Percentiles rank a stretch among this genome's conserved stretches.
Evolutionary conservation across 2,888 invertebrate genomes (phyloP).

Genomic region (Melanostoma mellinum): DNA sequence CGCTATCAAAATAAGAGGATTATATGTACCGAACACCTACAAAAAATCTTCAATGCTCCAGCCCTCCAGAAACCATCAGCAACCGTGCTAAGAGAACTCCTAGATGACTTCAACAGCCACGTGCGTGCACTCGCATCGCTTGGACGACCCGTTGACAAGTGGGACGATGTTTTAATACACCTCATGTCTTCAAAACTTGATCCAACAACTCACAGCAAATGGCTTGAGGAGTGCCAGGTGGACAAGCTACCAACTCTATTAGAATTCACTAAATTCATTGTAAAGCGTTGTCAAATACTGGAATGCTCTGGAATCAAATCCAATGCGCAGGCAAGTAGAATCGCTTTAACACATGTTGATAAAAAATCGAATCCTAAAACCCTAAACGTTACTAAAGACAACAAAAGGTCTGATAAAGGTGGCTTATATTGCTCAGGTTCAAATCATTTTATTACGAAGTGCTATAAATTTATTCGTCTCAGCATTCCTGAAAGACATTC

Average conservation of each 20-base stretch:
- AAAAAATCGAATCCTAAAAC: neutral
- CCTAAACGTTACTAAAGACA: neutral
- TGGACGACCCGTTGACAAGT: neutral
- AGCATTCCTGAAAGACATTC: neutral
- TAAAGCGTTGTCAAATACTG: neutral
- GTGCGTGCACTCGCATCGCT: neutral
- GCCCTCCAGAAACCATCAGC: slow-evolving; percentile 2
- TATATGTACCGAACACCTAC: slow-evolving; percentile 1
- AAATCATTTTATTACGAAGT: neutral
- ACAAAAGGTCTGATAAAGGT: neutral
- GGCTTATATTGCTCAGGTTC: neutral
- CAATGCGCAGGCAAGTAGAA: slow-evolving; percentile 1
- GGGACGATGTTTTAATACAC: slow-evolving; percentile 19
- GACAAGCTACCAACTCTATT: neutral
- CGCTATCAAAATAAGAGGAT: slow-evolving; percentile 12
- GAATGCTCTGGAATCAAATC: neutral
- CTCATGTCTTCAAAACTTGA: slow-evolving; percentile 10
- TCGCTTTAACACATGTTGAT: neutral
- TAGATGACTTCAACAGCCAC: slow-evolving; percentile 1
- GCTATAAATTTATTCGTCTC: slow-evolving; percentile 1
- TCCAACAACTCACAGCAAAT: slow-evolving; percentile 9
- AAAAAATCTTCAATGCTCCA: slow-evolving; percentile 14
- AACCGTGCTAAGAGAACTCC: neutral
- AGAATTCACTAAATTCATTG: neutral
- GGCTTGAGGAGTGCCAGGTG: slow-evolving; percentile 5